Evolutionary conservation across 1,140 invertebrate genomes (phyloP), one percentile per base, ranked within the genome.

Genomic region (Bombus pyrosoma): DNA sequence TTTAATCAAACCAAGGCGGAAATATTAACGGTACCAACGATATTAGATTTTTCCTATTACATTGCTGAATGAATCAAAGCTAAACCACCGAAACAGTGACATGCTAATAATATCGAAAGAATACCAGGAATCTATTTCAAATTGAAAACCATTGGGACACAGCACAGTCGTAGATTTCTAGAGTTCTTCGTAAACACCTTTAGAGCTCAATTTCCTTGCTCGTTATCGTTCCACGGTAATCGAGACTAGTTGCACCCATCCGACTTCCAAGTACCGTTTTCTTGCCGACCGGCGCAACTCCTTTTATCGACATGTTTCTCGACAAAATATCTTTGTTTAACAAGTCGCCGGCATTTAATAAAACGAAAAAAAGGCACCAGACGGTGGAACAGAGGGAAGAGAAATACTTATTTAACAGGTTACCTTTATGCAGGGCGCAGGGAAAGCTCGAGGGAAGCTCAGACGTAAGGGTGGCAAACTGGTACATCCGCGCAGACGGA

Each of bases 401-500:
- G 41, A 28, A 22, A 53, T 59, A 53, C 84, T 85, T 81, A 75
- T 81, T 81, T 74, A 81, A 81, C 37, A 22, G 78, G 39, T 34
- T 4, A 74, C 62, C 39, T 79, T 62, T 74, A 73, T 34, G 9
- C 41, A n/a, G 15, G 34, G 10, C 32, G 28, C 34, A 22, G 13
- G n/a, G 74, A 80, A 28, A 81, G n/a, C 57, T 47, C 64, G n/a
- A 13, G 47, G 79, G n/a, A 34, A 57, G 12, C 41, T 76, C 68
- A 84, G 68, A 77, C 86, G 68, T 32, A 39, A 75, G 86, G 68
- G 80, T 43, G 83, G 72, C 73, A 86, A 79, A 66, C 47, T 47
- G 66, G 78, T 71, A 87, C 75, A 89, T 89, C 82, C 89, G 57
- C 68, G 80, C 71, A 82, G 76, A 79, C 83, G 78, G 85, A 91